Conservation (phyloP, 2,888 invertebrate species). For the Nebria brevicollis region DNA sequence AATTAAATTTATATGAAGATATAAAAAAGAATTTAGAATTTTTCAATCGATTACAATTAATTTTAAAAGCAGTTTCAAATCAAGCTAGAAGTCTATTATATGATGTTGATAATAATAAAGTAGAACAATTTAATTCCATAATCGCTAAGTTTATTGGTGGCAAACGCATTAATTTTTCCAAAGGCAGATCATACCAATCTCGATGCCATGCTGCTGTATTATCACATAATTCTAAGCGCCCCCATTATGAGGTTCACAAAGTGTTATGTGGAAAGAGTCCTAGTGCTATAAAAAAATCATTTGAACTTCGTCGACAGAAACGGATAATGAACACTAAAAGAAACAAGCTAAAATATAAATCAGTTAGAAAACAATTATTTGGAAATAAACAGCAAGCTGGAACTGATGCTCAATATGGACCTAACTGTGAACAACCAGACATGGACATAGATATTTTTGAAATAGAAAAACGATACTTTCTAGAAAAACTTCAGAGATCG, state of each 20-base stretch:
- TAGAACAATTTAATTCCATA: no score
- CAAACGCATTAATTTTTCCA: neutral
- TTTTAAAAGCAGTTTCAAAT: neutral
- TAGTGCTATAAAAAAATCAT: neutral
- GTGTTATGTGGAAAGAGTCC: neutral
- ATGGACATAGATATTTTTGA: neutral
- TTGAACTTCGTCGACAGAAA: neutral
- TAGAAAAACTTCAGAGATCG: no score
- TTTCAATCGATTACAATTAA: neutral
- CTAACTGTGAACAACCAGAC: neutral
- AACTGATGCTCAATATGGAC: neutral
- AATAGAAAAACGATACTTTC: neutral
- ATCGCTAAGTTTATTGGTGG: no score
- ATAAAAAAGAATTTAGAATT: neutral
- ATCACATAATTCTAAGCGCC: neutral
- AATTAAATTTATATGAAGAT: neutral
- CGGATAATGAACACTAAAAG: neutral
- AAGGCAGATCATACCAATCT: neutral
- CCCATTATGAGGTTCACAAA: neutral
- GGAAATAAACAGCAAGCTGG: neutral
- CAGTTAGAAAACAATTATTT: neutral
- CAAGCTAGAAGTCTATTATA: neutral
- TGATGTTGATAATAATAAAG: neutral
- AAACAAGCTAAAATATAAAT: neutral
- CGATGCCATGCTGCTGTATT: neutral